Evolutionary conservation across 2,797 vertebrate genomes (phyloP).

Genomic region (Eremophila alpestris): DNA sequence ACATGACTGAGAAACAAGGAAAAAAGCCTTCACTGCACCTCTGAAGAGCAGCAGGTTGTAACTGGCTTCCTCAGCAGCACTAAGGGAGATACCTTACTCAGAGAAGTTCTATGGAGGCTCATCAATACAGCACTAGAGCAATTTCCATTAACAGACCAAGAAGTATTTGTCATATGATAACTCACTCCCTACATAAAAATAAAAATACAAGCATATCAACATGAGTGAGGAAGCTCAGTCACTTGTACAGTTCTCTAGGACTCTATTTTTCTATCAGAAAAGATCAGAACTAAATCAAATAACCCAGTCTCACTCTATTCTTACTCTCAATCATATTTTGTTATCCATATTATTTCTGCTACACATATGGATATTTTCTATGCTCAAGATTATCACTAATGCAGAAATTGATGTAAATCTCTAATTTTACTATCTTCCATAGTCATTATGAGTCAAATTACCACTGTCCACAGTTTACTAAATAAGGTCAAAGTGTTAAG

Average conservation of each 20-base stretch:
- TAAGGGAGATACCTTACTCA: neutral
- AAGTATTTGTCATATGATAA: neutral
- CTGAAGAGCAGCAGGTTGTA: neutral
- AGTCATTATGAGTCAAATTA: neutral
- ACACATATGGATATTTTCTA: neutral
- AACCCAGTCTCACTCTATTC: neutral
- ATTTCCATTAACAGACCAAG: neutral
- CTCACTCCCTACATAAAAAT: neutral
- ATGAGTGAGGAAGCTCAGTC: neutral
- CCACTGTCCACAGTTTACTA: neutral
- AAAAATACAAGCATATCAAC: neutral
- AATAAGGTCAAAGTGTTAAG: conserved; percentile 4
- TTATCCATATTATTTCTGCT: neutral
- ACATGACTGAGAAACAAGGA: neutral
- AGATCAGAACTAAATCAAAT: neutral
- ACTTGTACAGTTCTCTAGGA: neutral
- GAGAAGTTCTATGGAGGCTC: neutral
- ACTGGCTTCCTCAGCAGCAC: neutral
- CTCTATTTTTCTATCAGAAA: neutral
- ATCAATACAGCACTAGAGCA: neutral
- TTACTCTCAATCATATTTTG: neutral
- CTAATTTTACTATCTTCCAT: neutral
- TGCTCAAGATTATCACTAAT: neutral
- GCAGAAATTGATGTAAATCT: neutral
- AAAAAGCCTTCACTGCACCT: neutral